Evolutionary conservation across 2,113 vertebrate species (phyloP).

Genomic region (Cinclus cinclus): DNA sequence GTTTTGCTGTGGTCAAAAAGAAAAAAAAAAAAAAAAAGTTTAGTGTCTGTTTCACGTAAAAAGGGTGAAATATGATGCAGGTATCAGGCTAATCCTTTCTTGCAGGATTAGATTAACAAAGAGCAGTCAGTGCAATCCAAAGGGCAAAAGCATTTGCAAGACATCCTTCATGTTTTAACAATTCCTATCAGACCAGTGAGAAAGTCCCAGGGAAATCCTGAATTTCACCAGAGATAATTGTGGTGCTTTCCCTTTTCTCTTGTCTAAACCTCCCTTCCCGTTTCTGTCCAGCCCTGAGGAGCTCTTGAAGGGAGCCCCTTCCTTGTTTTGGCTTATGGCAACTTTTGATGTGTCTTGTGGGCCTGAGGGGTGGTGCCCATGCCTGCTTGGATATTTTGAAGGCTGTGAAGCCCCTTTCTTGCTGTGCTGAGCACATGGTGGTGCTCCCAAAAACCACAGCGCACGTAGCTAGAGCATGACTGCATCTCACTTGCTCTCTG

Average conservation of each 20-base stretch:
- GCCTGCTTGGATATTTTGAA: background rate
- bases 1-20: background rate
- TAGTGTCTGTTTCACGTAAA: background rate
- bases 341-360: background rate
- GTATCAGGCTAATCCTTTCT: background rate
- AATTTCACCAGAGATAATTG: conserved; percentile 17
- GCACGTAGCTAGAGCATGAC: background rate
- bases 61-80: background rate
- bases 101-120: background rate
- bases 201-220: conserved; percentile 14
- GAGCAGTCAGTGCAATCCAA: background rate
- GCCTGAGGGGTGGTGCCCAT: background rate
- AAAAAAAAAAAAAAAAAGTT: background rate
- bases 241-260: background rate
- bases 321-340: background rate
- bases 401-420: background rate
- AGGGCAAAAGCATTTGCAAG: background rate
- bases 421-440: accelerated
- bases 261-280: background rate
- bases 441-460: background rate
- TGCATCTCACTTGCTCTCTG: background rate
- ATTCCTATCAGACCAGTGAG: background rate
- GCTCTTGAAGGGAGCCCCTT: background rate
- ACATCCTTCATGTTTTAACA: background rate
- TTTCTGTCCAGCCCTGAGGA: background rate